Percentiles rank a stretch among this genome's conserved stretches.
phyloP scores from a whole-genome alignment of 2,888 invertebrate species.

The Tupiocoris notatus region DNA sequence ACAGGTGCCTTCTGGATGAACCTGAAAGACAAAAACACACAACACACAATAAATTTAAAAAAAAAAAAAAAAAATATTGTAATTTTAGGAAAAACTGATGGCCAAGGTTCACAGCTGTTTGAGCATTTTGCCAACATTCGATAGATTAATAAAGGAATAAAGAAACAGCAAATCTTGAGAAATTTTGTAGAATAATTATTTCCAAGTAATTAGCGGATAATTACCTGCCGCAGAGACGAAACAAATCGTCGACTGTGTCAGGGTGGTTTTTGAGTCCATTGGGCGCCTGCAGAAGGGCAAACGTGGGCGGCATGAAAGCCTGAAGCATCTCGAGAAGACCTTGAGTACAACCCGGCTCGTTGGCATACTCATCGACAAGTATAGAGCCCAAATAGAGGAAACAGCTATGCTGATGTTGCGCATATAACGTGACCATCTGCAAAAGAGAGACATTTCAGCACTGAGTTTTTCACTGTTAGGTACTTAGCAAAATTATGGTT shows the following conservation, averaged over 20 bases:
- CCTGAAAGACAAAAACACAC: constrained; percentile 55
- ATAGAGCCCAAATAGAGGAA: constrained; percentile 88
- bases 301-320: constrained; percentile 79
- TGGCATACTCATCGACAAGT: constrained; percentile 85
- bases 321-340: constrained; percentile 83
- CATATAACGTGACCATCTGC: constrained; percentile 71
- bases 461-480: too few species aligned
- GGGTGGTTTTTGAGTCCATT: constrained; percentile 87
- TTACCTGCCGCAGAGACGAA: constrained; percentile 72
- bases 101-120: not conserved
- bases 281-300: constrained; percentile 69
- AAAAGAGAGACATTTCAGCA: too few species aligned
- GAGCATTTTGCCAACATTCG: too few species aligned
- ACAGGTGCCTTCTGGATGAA: constrained; percentile 85
- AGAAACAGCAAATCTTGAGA: not conserved
- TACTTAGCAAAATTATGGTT: too few species aligned
- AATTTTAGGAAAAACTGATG: too few species aligned
- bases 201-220: too few species aligned
- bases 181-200: not conserved
- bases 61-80: not conserved
- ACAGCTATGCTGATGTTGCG: constrained; percentile 79
- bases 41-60: not conserved
- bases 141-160: too few species aligned
- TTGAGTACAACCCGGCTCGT: constrained; percentile 66
- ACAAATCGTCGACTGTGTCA: constrained; percentile 97